These are phyloP conservation scores for Basileuterus tristriatus DNA, from an alignment of 2,797 vertebrate genomes.

Conservation along the genomic window DNA sequence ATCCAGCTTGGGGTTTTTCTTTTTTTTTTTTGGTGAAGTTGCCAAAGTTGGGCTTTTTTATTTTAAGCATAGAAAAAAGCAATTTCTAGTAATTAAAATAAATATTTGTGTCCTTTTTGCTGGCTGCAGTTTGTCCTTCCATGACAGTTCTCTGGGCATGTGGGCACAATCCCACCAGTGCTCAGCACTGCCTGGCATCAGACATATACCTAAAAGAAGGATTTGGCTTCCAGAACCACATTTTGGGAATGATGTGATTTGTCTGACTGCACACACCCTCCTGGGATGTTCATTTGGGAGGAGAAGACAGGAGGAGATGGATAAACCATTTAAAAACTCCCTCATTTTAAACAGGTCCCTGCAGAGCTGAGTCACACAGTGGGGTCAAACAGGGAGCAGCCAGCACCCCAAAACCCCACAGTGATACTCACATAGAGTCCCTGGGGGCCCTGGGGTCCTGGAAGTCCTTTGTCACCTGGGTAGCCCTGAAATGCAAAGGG, in stretches of 20 bases:
- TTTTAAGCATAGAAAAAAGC: not conserved
- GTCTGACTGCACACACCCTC: not conserved
- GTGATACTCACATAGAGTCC: slow-evolving; percentile 82
- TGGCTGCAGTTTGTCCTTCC: not conserved
- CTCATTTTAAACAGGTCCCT: not conserved
- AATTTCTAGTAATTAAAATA: not conserved
- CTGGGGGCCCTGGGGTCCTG: slow-evolving; percentile 79
- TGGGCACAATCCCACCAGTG: not conserved
- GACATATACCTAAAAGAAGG: not conserved
- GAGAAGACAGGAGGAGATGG: not conserved
- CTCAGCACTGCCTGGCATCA: not conserved
- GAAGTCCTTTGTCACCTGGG: slow-evolving; percentile 74
- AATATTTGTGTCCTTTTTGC: not conserved
- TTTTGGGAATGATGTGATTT: not conserved
- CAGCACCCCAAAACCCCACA: not conserved
- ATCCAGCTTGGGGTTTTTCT: accelerated
- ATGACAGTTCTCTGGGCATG: not conserved
- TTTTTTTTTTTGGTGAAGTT: not conserved
- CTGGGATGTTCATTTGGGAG: not conserved
- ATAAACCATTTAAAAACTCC: not conserved
- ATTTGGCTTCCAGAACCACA: not conserved
- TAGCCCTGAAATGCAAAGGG: slow-evolving; percentile 74
- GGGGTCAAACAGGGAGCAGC: not conserved
- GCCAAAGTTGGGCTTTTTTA: not conserved
- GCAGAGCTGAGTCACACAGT: not conserved